Evolutionary conservation across 92 coral and sea anemone genomes (phyloP).

Genomic region (Paragorgia papillata): DNA sequence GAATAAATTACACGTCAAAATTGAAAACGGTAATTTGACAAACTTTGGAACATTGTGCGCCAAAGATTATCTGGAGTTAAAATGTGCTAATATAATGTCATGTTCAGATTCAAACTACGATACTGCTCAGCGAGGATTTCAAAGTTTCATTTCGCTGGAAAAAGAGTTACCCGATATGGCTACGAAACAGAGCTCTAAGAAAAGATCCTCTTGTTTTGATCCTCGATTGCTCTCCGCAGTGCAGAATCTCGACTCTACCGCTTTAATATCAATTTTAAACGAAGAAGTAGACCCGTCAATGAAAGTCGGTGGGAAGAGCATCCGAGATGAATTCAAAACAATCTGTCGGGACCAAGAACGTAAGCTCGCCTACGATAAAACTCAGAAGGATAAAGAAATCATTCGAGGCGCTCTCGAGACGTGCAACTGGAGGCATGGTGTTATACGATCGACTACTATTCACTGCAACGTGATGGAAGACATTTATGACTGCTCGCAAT

Average conservation of each 20-base stretch:
- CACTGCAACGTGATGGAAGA: slow-evolving; percentile 55
- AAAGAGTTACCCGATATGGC: slow-evolving; percentile 47
- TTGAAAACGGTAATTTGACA: slow-evolving; percentile 59
- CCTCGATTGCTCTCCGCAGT: slow-evolving; percentile 56
- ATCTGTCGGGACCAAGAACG: slow-evolving; percentile 31
- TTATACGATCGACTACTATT: slow-evolving; percentile 55
- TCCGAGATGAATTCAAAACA: slow-evolving; percentile 45
- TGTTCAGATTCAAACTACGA: slow-evolving; percentile 64
- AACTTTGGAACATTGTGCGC: slow-evolving; percentile 62
- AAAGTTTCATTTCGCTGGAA: slow-evolving; percentile 55
- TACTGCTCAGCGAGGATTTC: slow-evolving; percentile 63
- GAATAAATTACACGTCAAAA: slow-evolving; percentile 51
- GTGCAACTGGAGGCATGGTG: slow-evolving; percentile 66
- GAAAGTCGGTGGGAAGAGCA: slow-evolving; percentile 42
- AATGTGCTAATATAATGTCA: slow-evolving; percentile 48
- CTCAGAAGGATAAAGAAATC: slow-evolving; percentile 44
- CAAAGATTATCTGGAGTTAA: slow-evolving; percentile 40
- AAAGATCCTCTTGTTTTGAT: slow-evolving; percentile 49
- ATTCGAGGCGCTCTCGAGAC: slow-evolving; percentile 59
- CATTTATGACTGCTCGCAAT: slow-evolving; percentile 63
- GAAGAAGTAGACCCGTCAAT: slow-evolving; percentile 66
- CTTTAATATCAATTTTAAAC: slow-evolving; percentile 50
- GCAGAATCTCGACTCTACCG: slow-evolving; percentile 39
- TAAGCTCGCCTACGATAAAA: slow-evolving; percentile 41
- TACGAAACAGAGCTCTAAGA: slow-evolving; percentile 44